Percentiles rank a stretch among this genome's conserved stretches.
These are phyloP conservation scores for Ceraclea dissimilis DNA, from an alignment of 2,888 invertebrate genomes.

Conservation along the genomic window DNA sequence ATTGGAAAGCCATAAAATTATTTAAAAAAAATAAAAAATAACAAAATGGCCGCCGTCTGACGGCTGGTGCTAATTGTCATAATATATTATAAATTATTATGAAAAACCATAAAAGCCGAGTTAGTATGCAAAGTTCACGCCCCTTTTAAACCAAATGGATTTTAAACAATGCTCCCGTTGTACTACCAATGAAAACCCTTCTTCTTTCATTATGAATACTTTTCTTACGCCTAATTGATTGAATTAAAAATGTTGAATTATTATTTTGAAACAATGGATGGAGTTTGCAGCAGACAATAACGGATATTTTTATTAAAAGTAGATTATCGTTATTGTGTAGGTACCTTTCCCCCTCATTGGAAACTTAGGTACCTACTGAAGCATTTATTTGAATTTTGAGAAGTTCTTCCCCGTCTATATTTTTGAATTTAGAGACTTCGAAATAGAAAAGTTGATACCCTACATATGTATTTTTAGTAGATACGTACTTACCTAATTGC, in stretches of 20 bases:
- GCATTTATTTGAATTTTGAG: too few relatives aligned
- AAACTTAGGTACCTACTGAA: too few relatives aligned
- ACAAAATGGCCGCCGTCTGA: slow-evolving; percentile 16
- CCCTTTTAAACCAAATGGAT: neutral
- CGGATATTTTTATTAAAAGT: too few relatives aligned
- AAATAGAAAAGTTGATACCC: too few relatives aligned
- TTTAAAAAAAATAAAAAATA: slow-evolving; percentile 1
- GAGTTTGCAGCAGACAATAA: neutral
- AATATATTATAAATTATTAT: slow-evolving; percentile 11
- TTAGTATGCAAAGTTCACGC: slow-evolving; percentile 1
- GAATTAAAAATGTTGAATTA: neutral
- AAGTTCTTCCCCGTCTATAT: too few relatives aligned
- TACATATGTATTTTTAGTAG: too few relatives aligned
- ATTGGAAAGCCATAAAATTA: neutral
- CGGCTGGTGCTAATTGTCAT: slow-evolving; percentile 12
- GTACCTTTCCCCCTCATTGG: too few relatives aligned
- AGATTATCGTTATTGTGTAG: too few relatives aligned
- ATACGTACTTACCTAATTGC: too few relatives aligned
- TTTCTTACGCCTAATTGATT: neutral
- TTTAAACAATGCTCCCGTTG: slow-evolving; percentile 1
- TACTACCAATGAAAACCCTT: slow-evolving; percentile 5
- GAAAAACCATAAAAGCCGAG: slow-evolving; percentile 10
- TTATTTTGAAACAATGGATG: slow-evolving; percentile 11
- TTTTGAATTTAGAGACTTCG: too few relatives aligned
- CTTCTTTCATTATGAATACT: neutral